Percentiles rank a stretch among this genome's conserved stretches.
phyloP scores from a whole-genome alignment of 1,140 invertebrate species.

The Drosophila persimilis region DNA sequence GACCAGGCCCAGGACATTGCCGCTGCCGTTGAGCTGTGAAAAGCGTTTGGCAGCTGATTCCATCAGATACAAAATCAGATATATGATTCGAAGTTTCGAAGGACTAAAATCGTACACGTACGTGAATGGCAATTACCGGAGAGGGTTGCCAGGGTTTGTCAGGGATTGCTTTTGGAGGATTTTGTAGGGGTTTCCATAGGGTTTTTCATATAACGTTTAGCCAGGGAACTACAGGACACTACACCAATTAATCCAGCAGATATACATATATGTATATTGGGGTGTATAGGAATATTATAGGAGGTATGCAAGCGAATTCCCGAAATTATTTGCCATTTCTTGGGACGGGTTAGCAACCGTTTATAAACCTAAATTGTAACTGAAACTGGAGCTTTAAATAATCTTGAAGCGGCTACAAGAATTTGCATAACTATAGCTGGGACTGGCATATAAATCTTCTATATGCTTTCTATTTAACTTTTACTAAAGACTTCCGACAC shows the following conservation, averaged over 20 bases:
- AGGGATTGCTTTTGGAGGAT: no score
- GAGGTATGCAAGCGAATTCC: no score
- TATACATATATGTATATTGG: no score
- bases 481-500: slow-evolving; percentile 80
- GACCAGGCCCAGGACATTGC: slow-evolving; percentile 13
- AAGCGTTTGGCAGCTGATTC: slow-evolving; percentile 41
- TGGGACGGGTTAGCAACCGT: no score
- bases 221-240: no score
- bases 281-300: no score
- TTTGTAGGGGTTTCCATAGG: no score
- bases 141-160: not conserved
- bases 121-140: no score
- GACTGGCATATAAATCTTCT: slow-evolving; percentile 67
- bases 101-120: not conserved
- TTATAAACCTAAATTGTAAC: no score
- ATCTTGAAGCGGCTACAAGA: not conserved
- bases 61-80: slow-evolving; percentile 13
- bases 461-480: slow-evolving; percentile 81
- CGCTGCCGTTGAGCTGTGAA: slow-evolving; percentile 47
- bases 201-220: no score
- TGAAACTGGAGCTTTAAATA: not conserved
- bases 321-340: no score
- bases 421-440: slow-evolving; percentile 74
- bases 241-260: no score
- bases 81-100: slow-evolving; percentile 2